Evolutionary conservation across 2,113 vertebrate genomes (phyloP).

Genomic region (Ammodramus savannarum): DNA sequence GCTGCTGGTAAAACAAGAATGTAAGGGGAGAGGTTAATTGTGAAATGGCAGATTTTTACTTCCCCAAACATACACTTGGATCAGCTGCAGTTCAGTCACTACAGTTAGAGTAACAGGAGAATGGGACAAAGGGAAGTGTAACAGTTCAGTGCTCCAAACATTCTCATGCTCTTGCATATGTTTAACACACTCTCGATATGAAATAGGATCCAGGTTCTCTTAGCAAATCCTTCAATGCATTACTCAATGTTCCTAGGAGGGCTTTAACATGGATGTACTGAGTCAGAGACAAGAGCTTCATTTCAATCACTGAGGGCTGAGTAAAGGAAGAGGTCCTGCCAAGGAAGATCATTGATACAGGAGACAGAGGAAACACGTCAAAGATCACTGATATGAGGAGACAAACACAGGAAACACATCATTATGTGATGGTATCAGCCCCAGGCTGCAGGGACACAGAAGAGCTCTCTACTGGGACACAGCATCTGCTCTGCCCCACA

Average conservation of each 20-base stretch:
- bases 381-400: accelerated
- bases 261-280: not conserved
- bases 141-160: not conserved
- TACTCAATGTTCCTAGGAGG: not conserved
- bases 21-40: not conserved
- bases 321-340: not conserved
- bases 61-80: not conserved
- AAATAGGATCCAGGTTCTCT: not conserved
- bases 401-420: not conserved
- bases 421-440: not conserved
- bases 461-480: not conserved
- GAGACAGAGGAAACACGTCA: not conserved
- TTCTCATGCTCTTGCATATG: not conserved
- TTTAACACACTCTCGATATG: not conserved
- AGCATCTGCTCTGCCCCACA: accelerated
- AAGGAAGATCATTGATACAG: accelerated
- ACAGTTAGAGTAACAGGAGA: not conserved
- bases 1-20: accelerated
- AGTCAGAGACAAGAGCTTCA: not conserved
- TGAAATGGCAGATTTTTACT: not conserved
- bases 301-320: not conserved
- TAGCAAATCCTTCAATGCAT: not conserved
- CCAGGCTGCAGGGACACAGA: accelerated
- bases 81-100: not conserved
- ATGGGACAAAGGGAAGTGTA: not conserved